phyloP scores from a whole-genome alignment of 2,113 vertebrate genomes.

The Mugil cephalus region DNA sequence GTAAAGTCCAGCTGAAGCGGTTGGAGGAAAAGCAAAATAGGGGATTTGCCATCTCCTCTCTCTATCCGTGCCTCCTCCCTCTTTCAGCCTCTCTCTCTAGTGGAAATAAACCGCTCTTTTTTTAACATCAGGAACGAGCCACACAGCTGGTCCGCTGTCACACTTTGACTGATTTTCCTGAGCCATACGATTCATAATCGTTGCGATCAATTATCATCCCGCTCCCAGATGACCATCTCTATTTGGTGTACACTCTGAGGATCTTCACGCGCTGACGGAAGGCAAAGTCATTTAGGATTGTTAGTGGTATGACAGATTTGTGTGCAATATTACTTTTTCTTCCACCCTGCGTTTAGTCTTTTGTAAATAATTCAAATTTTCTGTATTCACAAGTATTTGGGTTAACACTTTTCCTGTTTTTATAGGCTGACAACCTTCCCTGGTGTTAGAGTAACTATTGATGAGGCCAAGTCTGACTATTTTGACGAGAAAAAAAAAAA shows the following conservation, averaged over 20 bases:
- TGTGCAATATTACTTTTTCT: background rate
- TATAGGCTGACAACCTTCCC: too few relatives aligned
- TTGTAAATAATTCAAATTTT: too few relatives aligned
- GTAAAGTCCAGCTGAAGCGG: conserved; percentile 67
- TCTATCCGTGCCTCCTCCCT: conserved; percentile 44
- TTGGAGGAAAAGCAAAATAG: conserved; percentile 55
- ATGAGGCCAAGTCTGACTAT: too few relatives aligned
- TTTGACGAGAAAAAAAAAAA: too few relatives aligned
- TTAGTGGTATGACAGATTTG: conserved; percentile 23
- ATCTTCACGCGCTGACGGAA: conserved; percentile 24
- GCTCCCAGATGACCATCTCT: conserved; percentile 70
- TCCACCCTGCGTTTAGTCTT: too few relatives aligned
- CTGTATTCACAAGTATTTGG: too few relatives aligned
- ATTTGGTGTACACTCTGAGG: conserved; percentile 37
- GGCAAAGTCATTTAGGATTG: conserved; percentile 42
- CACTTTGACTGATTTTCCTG: conserved; percentile 60
- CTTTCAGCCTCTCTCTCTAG: conserved; percentile 35
- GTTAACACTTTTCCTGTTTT: too few relatives aligned
- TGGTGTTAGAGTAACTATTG: too few relatives aligned
- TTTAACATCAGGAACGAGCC: conserved; percentile 60
- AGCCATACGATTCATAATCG: conserved; percentile 62
- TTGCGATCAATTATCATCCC: conserved; percentile 72
- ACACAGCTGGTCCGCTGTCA: conserved; percentile 75
- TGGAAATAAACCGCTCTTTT: conserved; percentile 68
- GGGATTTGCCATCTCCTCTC: conserved; percentile 28